phyloP scores from a whole-genome alignment of 2,888 invertebrate species.

The Agrotis exclamationis region DNA sequence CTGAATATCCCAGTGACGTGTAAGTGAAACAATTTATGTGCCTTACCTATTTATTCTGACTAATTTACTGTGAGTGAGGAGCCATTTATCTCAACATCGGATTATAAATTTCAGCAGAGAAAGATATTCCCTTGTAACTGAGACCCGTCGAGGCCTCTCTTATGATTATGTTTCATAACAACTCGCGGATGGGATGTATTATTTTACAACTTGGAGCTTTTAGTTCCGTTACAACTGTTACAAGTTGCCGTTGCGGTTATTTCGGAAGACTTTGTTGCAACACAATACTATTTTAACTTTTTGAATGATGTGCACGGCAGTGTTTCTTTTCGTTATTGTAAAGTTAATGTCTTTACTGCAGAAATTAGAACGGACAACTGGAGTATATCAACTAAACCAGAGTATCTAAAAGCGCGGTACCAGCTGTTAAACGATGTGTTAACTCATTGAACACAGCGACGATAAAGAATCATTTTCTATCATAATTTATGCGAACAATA shows the following conservation, averaged over 20 bases:
- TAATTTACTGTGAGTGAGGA: constrained; percentile 78
- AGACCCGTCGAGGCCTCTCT: constrained; percentile 63
- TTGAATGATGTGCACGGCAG: constrained; percentile 31
- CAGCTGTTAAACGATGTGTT: background rate
- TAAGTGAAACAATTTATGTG: constrained; percentile 69
- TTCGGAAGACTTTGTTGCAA: constrained; percentile 54
- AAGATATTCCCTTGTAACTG: constrained; percentile 76
- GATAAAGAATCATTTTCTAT: constrained; percentile 7
- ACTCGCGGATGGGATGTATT: constrained; percentile 59
- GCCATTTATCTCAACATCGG: constrained; percentile 75
- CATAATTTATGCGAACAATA: constrained; percentile 40
- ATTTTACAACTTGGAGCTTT: constrained; percentile 62
- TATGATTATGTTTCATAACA: constrained; percentile 79
- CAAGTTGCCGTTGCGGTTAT: constrained; percentile 57
- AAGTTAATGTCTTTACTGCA: constrained; percentile 21
- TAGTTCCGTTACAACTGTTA: constrained; percentile 65
- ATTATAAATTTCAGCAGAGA: constrained; percentile 68
- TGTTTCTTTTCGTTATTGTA: constrained; percentile 27
- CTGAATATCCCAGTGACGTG: constrained; percentile 70
- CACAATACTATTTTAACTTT: constrained; percentile 53
- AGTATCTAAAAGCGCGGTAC: no score
- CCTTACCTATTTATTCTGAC: constrained; percentile 75
- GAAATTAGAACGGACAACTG: constrained; percentile 14
- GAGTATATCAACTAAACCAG: background rate
- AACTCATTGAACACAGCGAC: constrained; percentile 1